These are phyloP conservation scores for Hylaeus anthracinus DNA, from an alignment of 1,140 invertebrate species.

Conservation along the genomic window DNA sequence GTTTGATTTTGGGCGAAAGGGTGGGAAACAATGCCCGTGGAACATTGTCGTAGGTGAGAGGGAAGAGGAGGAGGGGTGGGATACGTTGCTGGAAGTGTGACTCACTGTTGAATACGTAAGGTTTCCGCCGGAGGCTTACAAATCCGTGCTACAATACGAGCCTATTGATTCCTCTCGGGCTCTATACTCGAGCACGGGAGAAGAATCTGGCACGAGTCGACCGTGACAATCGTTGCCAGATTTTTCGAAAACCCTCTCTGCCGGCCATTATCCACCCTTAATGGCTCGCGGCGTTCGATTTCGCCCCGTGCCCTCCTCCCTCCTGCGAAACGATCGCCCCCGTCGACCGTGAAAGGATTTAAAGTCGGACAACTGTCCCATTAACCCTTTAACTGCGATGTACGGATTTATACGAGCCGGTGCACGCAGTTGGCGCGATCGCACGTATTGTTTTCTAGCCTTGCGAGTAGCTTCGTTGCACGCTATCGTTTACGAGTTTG, in stretches of 20 bases:
- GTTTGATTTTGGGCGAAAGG: constrained; percentile 48
- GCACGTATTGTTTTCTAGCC: too few species aligned
- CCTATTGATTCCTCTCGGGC: constrained; percentile 44
- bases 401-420: too few species aligned
- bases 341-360: too few species aligned
- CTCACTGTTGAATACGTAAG: constrained; percentile 67
- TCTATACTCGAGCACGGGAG: constrained; percentile 29
- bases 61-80: constrained; percentile 36
- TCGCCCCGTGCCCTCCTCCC: not conserved
- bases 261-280: constrained; percentile 37
- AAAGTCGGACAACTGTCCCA: too few species aligned
- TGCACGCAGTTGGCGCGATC: too few species aligned
- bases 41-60: constrained; percentile 57
- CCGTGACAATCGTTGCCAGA: constrained; percentile 52
- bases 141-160: constrained; percentile 69
- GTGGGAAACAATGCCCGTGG: constrained; percentile 50
- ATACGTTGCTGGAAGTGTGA: constrained; percentile 61
- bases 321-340: not conserved
- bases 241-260: constrained; percentile 41
- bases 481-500: too few species aligned
- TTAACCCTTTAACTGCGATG: too few species aligned
- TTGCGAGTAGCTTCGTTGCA: not conserved
- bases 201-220: constrained; percentile 44
- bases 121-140: constrained; percentile 69
- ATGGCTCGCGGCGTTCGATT: constrained; percentile 23